Percentiles rank a stretch among this genome's conserved stretches.
These are phyloP conservation scores for Drosophila affinis DNA, from an alignment of 2,888 invertebrate genomes.

Conservation along the genomic window DNA sequence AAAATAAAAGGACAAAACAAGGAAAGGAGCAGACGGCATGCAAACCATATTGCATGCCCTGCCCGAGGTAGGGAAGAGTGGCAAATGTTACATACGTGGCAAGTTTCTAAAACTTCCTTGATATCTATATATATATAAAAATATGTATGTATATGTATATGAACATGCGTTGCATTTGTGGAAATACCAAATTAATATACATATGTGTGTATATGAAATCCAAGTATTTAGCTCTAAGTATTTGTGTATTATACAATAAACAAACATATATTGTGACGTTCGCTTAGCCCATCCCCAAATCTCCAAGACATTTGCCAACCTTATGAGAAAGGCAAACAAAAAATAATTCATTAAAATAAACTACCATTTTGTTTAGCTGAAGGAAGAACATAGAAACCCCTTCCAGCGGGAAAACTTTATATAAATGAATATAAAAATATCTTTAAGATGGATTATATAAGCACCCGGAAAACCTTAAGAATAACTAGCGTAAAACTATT, in stretches of 20 bases:
- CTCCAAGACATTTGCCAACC: conserved; percentile 41
- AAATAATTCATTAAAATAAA: background rate
- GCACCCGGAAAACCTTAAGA: conserved; percentile 25
- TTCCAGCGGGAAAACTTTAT: background rate
- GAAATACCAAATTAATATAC: conserved; percentile 43
- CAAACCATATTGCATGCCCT: conserved; percentile 1
- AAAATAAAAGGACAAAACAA: conserved; percentile 8
- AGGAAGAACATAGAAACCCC: conserved; percentile 9
- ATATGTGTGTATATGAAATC: conserved; percentile 15
- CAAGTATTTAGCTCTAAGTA: conserved; percentile 60
- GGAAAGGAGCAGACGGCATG: conserved; percentile 11
- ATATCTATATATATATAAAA: conserved; percentile 25
- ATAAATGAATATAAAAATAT: conserved; percentile 27
- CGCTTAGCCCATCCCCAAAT: conserved; percentile 10
- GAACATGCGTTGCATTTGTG: conserved; percentile 27
- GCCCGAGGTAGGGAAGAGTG: background rate
- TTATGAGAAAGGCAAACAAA: conserved; percentile 23
- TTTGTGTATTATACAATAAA: conserved; percentile 51
- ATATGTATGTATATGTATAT: conserved; percentile 9
- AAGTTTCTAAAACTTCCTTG: conserved; percentile 72
- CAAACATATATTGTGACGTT: conserved; percentile 46
- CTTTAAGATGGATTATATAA: conserved; percentile 42
- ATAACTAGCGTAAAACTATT: conserved; percentile 25
- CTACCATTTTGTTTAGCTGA: conserved; percentile 2
- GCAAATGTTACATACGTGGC: conserved; percentile 28